Percentiles rank a stretch among this genome's conserved stretches.
These are phyloP conservation scores for Crioceris asparagi DNA, from an alignment of 2,888 invertebrate genomes.

Conservation along the genomic window DNA sequence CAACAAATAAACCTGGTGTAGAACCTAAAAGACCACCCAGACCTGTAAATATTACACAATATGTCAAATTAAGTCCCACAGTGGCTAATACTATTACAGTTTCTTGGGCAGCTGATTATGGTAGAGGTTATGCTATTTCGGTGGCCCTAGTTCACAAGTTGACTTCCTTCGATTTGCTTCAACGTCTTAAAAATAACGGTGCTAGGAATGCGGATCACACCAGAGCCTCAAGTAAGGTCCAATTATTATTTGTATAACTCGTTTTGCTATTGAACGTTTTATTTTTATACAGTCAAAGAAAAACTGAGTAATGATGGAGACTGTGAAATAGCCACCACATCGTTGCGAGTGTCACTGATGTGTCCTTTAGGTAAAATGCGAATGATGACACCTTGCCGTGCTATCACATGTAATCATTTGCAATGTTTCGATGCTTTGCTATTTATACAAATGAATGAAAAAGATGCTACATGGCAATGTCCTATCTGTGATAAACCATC, in stretches of 20 bases:
- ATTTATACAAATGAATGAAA: constrained; percentile 96
- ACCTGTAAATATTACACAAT: constrained; percentile 88
- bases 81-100: constrained; percentile 78
- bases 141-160: constrained; percentile 82
- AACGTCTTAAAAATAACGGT: constrained; percentile 74
- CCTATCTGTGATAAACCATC: constrained; percentile 94
- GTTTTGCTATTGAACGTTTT: neutral
- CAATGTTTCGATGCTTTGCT: constrained; percentile 97
- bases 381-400: constrained; percentile 80
- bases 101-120: constrained; percentile 86
- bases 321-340: constrained; percentile 92
- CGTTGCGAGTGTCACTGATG: constrained; percentile 81
- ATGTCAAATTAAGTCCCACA: constrained; percentile 76
- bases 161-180: constrained; percentile 70
- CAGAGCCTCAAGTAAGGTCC: constrained; percentile 70
- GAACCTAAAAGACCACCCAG: constrained; percentile 93
- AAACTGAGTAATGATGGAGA: constrained; percentile 87
- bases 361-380: constrained; percentile 91
- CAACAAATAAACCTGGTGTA: constrained; percentile 93
- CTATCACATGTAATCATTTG: constrained; percentile 87
- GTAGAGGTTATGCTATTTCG: constrained; percentile 70
- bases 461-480: constrained; percentile 96
- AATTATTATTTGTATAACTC: neutral
- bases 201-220: constrained; percentile 85
- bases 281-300: constrained; percentile 59